Evolutionary conservation across 2,888 invertebrate species (phyloP).

Genomic region (Cryptus armator): DNA sequence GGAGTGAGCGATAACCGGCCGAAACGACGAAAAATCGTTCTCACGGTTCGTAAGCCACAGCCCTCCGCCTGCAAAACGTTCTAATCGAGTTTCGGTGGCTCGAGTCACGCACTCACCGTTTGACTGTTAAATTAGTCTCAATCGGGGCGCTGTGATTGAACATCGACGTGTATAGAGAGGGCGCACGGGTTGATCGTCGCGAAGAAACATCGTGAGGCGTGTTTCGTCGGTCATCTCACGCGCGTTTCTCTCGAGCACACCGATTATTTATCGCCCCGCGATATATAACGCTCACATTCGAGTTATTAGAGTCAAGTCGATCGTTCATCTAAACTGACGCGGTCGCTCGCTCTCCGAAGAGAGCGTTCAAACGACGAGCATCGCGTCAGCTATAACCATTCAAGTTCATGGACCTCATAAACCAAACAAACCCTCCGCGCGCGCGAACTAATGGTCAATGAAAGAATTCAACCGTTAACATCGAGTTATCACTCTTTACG

Average conservation of each 20-base stretch:
- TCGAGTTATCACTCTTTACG: slow-evolving; percentile 47
- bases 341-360: slow-evolving; percentile 14
- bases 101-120: slow-evolving; percentile 51
- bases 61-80: slow-evolving; percentile 29
- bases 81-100: slow-evolving; percentile 60
- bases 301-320: slow-evolving; percentile 67
- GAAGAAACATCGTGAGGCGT: slow-evolving; percentile 41
- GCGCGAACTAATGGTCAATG: neutral
- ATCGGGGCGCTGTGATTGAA: slow-evolving; percentile 60
- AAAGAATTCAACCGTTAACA: slow-evolving; percentile 4
- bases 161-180: slow-evolving; percentile 38
- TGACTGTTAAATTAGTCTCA: slow-evolving; percentile 63
- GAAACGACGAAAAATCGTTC: slow-evolving; percentile 37
- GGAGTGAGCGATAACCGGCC: neutral
- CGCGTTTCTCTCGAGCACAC: slow-evolving; percentile 36
- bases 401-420: slow-evolving; percentile 73
- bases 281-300: slow-evolving; percentile 42
- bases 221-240: slow-evolving; percentile 6
- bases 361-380: slow-evolving; percentile 34
- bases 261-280: slow-evolving; percentile 66
- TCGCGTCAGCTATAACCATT: slow-evolving; percentile 29
- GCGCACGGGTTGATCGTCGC: slow-evolving; percentile 10
- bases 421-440: slow-evolving; percentile 58
- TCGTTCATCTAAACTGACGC: slow-evolving; percentile 62
- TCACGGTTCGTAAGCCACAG: slow-evolving; percentile 32